Evolutionary conservation across 2,888 invertebrate genomes (phyloP).

Genomic region (Metellina segmentata): DNA sequence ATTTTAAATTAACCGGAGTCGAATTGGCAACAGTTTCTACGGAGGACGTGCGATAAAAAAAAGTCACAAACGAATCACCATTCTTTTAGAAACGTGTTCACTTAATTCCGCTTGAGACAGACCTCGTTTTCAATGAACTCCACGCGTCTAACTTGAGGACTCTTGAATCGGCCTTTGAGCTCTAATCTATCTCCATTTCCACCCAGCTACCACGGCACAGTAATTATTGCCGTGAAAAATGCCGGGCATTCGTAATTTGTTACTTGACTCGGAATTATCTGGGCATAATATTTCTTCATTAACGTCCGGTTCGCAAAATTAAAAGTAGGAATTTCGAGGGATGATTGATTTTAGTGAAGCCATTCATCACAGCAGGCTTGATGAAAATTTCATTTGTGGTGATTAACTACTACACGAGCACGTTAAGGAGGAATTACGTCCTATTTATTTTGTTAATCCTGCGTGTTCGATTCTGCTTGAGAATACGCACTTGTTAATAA

Average conservation of each 20-base stretch:
- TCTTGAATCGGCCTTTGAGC: not conserved
- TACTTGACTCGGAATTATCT: conserved; percentile 22
- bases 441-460: conserved; percentile 18
- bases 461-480: conserved; percentile 9
- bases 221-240: conserved; percentile 27
- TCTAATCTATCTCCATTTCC: conserved; percentile 17
- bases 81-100: no score
- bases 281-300: conserved; percentile 32
- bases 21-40: no score
- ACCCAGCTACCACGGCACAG: not conserved
- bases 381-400: conserved; percentile 37
- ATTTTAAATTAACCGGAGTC: no score
- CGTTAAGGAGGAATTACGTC: conserved; percentile 9
- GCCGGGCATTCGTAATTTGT: conserved; percentile 17
- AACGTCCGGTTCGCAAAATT: not conserved
- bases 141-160: not conserved
- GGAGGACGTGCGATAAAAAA: no score
- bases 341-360: conserved; percentile 21
- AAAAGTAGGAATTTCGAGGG: conserved; percentile 6
- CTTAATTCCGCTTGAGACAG: no score
- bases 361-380: conserved; percentile 22
- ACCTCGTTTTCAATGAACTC: no score
- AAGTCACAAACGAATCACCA: no score
- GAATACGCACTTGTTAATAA: not conserved
- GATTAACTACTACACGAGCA: conserved; percentile 29